Evolutionary conservation across 2,888 invertebrate genomes (phyloP).

Genomic region (Sminthurinus aureus): DNA sequence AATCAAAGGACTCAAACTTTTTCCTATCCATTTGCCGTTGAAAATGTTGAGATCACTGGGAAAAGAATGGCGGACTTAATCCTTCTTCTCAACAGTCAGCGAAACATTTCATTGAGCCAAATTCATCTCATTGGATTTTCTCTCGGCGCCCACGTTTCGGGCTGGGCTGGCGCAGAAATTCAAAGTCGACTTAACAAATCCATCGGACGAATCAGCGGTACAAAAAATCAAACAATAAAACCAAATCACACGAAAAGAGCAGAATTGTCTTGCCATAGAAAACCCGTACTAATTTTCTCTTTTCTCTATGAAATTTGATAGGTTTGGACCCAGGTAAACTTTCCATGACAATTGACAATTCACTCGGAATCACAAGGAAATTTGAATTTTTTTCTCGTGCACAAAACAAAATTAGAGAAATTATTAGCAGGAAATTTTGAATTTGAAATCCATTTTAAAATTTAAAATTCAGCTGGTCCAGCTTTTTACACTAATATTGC

Average conservation of each 20-base stretch:
- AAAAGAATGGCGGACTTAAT: conserved; percentile 5
- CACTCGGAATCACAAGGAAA: no score
- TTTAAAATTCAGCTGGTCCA: conserved; percentile 22
- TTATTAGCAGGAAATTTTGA: no score
- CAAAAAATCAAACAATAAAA: no score
- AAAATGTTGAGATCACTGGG: conserved; percentile 15
- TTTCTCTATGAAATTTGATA: no score
- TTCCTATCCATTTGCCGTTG: conserved; percentile 17
- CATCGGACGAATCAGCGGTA: conserved; percentile 26
- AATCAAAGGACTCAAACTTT: no score
- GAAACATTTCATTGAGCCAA: neutral
- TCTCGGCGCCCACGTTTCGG: conserved; percentile 22
- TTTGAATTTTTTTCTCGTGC: no score
- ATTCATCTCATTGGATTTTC: conserved; percentile 24
- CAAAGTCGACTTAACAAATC: neutral
- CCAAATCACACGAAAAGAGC: no score
- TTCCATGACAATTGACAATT: no score
- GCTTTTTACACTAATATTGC: neutral
- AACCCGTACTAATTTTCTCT: neutral
- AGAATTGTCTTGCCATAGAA: no score
- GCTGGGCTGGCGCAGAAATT: neutral
- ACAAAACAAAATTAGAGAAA: no score
- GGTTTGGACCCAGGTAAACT: no score
- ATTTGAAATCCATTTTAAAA: neutral
- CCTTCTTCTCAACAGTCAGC: neutral